phyloP scores from a whole-genome alignment of 2,797 vertebrate genomes.

The Siniperca scherzeri region DNA sequence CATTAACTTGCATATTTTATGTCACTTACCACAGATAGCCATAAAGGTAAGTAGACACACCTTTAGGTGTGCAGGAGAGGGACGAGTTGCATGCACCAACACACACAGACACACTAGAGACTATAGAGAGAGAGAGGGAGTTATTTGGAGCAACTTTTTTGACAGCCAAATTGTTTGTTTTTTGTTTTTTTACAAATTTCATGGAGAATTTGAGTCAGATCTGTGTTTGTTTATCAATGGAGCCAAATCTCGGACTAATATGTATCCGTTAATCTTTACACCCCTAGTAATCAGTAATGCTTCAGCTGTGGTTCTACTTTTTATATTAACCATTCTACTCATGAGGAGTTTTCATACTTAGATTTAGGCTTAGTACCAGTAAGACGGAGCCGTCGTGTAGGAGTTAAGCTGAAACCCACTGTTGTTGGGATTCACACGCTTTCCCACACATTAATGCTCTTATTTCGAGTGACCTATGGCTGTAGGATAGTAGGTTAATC shows the following conservation, averaged over 20 bases:
- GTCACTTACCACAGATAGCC: not conserved
- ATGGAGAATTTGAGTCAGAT: not conserved
- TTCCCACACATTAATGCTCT: slow-evolving; percentile 6
- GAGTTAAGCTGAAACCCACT: not conserved
- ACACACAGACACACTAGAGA: not conserved
- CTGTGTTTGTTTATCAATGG: not conserved
- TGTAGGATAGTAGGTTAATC: not conserved
- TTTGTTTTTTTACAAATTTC: not conserved
- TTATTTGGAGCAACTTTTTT: not conserved
- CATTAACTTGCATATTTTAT: too few relatives aligned
- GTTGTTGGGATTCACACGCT: slow-evolving; percentile 12
- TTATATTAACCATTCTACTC: not conserved
- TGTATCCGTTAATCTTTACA: not conserved
- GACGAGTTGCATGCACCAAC: not conserved
- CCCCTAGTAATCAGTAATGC: too few relatives aligned
- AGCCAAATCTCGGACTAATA: not conserved
- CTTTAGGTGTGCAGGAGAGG: not conserved
- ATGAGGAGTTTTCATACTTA: not conserved
- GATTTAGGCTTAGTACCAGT: not conserved
- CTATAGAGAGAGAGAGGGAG: not conserved
- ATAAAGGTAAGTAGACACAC: not conserved
- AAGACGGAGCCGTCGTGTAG: not conserved
- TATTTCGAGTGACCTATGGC: not conserved
- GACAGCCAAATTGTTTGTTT: not conserved
- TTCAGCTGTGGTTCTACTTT: not conserved